These are phyloP conservation scores for Chloroceryle amazona DNA, from an alignment of 2,797 vertebrate genomes.

Conservation along the genomic window DNA sequence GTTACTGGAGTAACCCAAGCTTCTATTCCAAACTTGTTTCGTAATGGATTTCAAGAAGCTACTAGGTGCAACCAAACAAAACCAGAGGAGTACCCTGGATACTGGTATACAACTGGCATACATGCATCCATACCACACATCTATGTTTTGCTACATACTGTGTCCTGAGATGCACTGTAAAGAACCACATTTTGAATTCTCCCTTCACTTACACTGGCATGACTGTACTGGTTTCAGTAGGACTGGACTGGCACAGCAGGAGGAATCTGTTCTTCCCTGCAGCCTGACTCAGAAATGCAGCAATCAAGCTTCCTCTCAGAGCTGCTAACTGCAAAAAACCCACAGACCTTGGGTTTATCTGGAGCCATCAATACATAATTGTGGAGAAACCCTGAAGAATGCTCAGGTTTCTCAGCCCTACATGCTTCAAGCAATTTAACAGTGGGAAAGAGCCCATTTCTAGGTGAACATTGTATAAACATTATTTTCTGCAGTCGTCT, in stretches of 20 bases:
- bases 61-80: not conserved
- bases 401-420: not conserved
- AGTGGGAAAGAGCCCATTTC: not conserved
- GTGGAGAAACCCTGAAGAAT: not conserved
- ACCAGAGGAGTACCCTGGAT: not conserved
- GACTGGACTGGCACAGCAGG: not conserved
- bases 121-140: not conserved
- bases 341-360: not conserved
- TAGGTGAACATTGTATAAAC: conserved; percentile 4
- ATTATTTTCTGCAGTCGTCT: not conserved
- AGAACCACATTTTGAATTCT: not conserved
- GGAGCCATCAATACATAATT: not conserved
- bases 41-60: not conserved
- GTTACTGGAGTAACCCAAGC: not conserved
- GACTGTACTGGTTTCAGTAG: not conserved
- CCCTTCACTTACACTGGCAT: not conserved
- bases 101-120: not conserved
- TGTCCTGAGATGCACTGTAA: not conserved
- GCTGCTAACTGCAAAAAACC: not conserved
- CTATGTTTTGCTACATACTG: not conserved
- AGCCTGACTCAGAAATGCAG: not conserved
- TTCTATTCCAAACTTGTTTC: not conserved
- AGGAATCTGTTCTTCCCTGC: not conserved
- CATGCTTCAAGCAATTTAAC: not conserved
- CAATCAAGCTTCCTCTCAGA: not conserved